phyloP scores from a whole-genome alignment of 2,113 vertebrate species.

The Morone saxatilis region DNA sequence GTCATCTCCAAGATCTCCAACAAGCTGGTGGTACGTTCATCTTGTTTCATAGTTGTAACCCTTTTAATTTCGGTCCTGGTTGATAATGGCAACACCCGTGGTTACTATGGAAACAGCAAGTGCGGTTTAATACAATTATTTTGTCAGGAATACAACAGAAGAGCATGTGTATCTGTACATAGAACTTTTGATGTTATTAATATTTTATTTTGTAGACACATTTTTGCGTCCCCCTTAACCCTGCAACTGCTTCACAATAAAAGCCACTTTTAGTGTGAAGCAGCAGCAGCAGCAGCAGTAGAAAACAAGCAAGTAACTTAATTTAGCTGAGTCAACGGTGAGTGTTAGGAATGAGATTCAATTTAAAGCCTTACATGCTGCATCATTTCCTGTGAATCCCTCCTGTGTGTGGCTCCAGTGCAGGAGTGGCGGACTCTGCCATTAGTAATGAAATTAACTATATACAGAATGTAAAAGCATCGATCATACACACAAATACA shows the following conservation, averaged over 20 bases:
- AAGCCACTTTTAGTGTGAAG: not conserved
- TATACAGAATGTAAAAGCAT: not conserved
- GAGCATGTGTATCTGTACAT: too few relatives aligned
- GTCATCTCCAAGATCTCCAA: slow-evolving; percentile 96
- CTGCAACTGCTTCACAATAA: not conserved
- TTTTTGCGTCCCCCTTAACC: too few relatives aligned
- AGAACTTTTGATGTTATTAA: too few relatives aligned
- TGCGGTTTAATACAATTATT: not conserved
- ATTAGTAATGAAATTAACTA: not conserved
- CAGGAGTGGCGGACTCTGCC: not conserved
- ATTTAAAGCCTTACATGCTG: not conserved
- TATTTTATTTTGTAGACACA: too few relatives aligned
- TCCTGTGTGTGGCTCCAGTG: not conserved
- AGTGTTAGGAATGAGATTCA: not conserved
- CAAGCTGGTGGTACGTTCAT: slow-evolving; percentile 92
- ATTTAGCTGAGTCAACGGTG: too few relatives aligned
- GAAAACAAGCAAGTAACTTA: too few relatives aligned
- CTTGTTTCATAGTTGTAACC: not conserved
- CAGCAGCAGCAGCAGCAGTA: too few relatives aligned
- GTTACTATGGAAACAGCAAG: not conserved
- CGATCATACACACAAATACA: not conserved
- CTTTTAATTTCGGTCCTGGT: not conserved
- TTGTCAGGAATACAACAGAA: too few relatives aligned
- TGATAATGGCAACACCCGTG: not conserved
- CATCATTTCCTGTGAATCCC: not conserved